These are phyloP conservation scores for Athripsodes cinereus DNA, from an alignment of 2,888 invertebrate species.

Conservation along the genomic window DNA sequence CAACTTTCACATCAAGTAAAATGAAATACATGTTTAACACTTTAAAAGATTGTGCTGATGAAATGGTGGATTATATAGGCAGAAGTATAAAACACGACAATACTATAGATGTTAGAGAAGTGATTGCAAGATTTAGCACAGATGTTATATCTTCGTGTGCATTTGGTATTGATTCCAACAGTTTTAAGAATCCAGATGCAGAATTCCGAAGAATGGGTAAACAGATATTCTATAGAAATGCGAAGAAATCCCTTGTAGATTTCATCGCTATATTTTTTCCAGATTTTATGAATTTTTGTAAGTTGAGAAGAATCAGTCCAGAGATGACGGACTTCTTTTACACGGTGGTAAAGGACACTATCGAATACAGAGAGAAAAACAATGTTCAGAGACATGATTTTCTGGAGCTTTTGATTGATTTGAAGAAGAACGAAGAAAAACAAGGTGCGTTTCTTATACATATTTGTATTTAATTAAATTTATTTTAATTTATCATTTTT, in stretches of 20 bases:
- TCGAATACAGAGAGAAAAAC: constrained; percentile 6
- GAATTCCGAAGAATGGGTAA: constrained; percentile 4
- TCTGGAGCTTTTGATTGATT: constrained; percentile 12
- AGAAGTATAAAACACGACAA: not conserved
- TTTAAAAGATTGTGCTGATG: constrained; percentile 1
- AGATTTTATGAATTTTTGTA: not conserved
- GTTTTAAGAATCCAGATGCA: constrained; percentile 5
- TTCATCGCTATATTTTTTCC: not conserved
- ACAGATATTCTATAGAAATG: not conserved
- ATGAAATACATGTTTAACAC: constrained; percentile 14
- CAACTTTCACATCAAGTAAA: constrained; percentile 13
- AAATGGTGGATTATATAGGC: constrained; percentile 2
- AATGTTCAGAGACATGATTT: constrained; percentile 10
- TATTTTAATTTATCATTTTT: no score
- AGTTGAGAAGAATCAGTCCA: not conserved
- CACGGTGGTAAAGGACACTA: not conserved
- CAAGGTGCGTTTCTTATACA: not conserved
- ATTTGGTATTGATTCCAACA: constrained; percentile 19
- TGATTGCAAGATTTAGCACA: constrained; percentile 13
- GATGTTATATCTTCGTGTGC: constrained; percentile 23
- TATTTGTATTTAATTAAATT: no score
- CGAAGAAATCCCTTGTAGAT: not conserved
- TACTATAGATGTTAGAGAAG: constrained; percentile 5
- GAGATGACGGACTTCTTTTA: not conserved
- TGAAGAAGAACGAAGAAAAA: constrained; percentile 6